Evolutionary conservation across 2,888 invertebrate genomes (phyloP), one percentile per base, ranked within the genome.

Genomic region (Sylvicola fuscatus): DNA sequence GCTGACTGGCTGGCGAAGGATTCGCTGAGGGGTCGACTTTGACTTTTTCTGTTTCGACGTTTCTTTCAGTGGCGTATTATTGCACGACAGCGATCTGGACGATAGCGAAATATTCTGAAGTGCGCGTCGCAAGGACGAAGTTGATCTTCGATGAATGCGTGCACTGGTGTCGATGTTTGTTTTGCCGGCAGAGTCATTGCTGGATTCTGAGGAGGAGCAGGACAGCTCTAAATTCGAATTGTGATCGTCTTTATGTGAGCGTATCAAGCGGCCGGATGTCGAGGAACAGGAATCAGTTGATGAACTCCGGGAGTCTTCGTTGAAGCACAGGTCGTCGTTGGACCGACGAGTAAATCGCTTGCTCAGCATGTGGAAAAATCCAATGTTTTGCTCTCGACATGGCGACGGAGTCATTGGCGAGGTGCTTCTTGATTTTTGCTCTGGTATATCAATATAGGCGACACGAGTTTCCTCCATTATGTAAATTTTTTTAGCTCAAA

Each of bases 1-100:
- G 1, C 74, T 68, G 10, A 81, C 74, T 2, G 83, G 83, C 35
- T 78, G 68, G 28, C 84, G 65, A 7, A 83, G 62, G 41, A 84
- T 83, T 45, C 76, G 68, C 50, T 80, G 78, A 27, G 33, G 15
- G 29, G 26, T 36, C 27, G 33, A 31, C 30, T 36, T 37, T 14
- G 42, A 7, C 27, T 17, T 41, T 38, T 37, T 27, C 12, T 33
- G 15, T 29, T 37, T 37, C 37, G 42, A 35, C 42, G 37, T 41
- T 1, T 48, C 50, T 34, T 53, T 49, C 3, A 48, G 47, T 10
- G 54, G 50, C 16, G 53, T 57, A 21, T 68, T 68, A 38, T 66
- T 69, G 52, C 68, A 68, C 32, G 74, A 75, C 35, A 71, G 66
- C 3, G 76, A 73, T 37, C 76, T 65, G 12, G 66, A 62, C 11